Evolutionary conservation across 2,113 vertebrate genomes (phyloP), one percentile per base, ranked within the genome.

Genomic region (Alosa alosa): DNA sequence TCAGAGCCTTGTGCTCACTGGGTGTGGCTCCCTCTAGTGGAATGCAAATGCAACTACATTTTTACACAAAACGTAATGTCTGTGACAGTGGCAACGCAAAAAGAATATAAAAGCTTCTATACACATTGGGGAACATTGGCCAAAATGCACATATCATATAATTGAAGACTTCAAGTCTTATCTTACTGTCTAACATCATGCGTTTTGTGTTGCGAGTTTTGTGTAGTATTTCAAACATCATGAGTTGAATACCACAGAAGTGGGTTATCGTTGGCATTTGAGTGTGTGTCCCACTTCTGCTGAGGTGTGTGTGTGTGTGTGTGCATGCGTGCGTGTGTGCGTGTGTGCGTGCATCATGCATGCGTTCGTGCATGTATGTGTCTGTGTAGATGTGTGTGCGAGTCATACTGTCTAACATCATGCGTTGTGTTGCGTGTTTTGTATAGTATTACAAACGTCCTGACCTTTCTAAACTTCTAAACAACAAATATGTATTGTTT

Each of bases 1-100:
- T 97, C 84, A 99, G 93, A n/a, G 98, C 98, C 91, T 98, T 97
- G 92, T 98, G 96, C 75, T 99, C 98, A 0, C 94, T 99, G 92
- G 94, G 95, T 31, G 97, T 99, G 87, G 97, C 98, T 36, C 97
- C 97, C 94, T 98, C 98, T 99, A 91, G 88, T 93, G 96, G 94
- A 92, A 86, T 31, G 86, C 72, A 78, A 78, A 11, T 36, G 11
- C 3, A 78, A 78, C 72, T 78, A 36, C 31, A 39, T 10, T 78
- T 78, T 15, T 39, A 78, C 13, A 78, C 72, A 60, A 60, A 52
- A 6, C 5, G 18, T 22, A 18, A 22, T 22, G 3, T 18, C 13
- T 55, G 17, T 6, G 7, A 60, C 47, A 2, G 47, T 2, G 4
- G 41, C 2, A 4, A 52, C 2, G 0, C 0, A 39, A 46, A 39